These are phyloP conservation scores for Oscheius sp. DNA, from an alignment of 2,888 invertebrate genomes.

Conservation along the genomic window DNA sequence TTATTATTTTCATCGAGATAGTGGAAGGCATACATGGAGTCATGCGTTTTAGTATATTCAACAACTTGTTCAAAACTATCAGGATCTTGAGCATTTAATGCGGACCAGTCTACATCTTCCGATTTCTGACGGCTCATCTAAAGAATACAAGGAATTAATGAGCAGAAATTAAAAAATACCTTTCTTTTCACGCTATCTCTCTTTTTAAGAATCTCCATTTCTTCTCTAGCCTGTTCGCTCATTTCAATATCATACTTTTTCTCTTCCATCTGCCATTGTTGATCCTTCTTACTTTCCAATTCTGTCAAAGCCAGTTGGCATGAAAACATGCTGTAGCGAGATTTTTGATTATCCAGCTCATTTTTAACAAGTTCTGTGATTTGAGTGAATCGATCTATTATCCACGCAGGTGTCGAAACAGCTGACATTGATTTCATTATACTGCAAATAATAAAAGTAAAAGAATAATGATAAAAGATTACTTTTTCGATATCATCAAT, in stretches of 20 bases:
- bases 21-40: conserved; percentile 89
- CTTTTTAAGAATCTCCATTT: conserved; percentile 45
- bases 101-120: conserved; percentile 25
- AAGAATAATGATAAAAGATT: not conserved
- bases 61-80: conserved; percentile 79
- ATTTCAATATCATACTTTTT: conserved; percentile 49
- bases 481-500: conserved; percentile 54
- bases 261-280: conserved; percentile 37
- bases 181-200: conserved; percentile 41
- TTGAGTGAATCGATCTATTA: conserved; percentile 44
- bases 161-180: not conserved
- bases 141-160: not conserved
- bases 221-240: conserved; percentile 54
- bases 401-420: conserved; percentile 52
- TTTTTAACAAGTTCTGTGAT: conserved; percentile 55
- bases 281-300: conserved; percentile 36
- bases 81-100: conserved; percentile 62
- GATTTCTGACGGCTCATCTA: conserved; percentile 17
- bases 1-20: conserved; percentile 84
- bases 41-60: conserved; percentile 85
- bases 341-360: conserved; percentile 56
- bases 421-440: conserved; percentile 46
- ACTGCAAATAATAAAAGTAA: conserved; percentile 38
- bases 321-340: conserved; percentile 52
- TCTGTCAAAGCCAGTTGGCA: conserved; percentile 58